Conservation (phyloP, 2,888 invertebrate genomes). For the Ophion ventricosus region DNA sequence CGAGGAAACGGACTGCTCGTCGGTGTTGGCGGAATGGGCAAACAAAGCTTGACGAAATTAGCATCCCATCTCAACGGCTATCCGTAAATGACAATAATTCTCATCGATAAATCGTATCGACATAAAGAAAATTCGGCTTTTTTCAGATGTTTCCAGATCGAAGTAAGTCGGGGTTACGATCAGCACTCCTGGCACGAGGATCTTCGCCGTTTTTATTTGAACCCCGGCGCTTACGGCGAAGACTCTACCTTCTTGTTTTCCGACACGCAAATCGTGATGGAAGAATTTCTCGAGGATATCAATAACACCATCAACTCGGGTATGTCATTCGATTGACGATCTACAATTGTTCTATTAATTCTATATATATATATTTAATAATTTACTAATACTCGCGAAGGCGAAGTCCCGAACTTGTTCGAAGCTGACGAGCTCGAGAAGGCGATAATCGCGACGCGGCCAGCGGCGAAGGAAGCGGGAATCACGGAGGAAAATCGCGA, state of each 20-base stretch:
- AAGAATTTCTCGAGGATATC: slow-evolving; percentile 96
- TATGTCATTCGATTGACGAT: slow-evolving; percentile 68
- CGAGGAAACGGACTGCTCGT: slow-evolving; percentile 95
- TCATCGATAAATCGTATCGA: not conserved
- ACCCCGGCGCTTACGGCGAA: slow-evolving; percentile 89
- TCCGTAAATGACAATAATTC: slow-evolving; percentile 84
- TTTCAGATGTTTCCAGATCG: slow-evolving; percentile 92
- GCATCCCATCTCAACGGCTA: slow-evolving; percentile 94
- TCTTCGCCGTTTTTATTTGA: slow-evolving; percentile 90
- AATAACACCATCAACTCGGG: slow-evolving; percentile 96
- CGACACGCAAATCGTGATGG: slow-evolving; percentile 95
- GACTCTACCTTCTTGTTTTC: slow-evolving; percentile 94
- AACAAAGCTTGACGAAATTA: slow-evolving; percentile 93
- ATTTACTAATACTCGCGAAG: slow-evolving; percentile 78
- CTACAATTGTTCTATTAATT: not conserved
- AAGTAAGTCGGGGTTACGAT: slow-evolving; percentile 93
- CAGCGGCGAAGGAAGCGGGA: slow-evolving; percentile 88
- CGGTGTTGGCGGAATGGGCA: slow-evolving; percentile 95
- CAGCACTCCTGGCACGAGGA: slow-evolving; percentile 93
- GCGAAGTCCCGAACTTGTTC: slow-evolving; percentile 96
- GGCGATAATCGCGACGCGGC: slow-evolving; percentile 90
- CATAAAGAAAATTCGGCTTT: not conserved
- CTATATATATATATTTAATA: not conserved
- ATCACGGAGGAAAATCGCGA: slow-evolving; percentile 89
- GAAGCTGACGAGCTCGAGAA: slow-evolving; percentile 94